These are phyloP conservation scores for Bhutanitis thaidina DNA, from an alignment of 2,888 invertebrate species.

Conservation along the genomic window DNA sequence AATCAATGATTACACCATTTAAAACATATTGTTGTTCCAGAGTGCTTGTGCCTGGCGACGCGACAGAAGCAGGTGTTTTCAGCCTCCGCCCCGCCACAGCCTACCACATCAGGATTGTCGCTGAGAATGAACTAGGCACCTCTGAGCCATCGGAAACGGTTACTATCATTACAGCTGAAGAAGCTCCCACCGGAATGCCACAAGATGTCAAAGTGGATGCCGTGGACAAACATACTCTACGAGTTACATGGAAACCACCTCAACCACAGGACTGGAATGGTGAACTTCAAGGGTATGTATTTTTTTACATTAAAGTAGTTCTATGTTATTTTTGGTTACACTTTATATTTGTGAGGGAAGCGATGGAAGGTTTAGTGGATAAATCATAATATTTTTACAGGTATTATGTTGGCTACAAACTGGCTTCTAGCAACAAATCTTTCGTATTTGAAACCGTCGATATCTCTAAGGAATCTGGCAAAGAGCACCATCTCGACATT, in stretches of 20 bases:
- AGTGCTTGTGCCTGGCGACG: slow-evolving; percentile 93
- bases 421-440: slow-evolving; percentile 90
- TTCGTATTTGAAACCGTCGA: slow-evolving; percentile 95
- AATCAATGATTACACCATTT: neutral
- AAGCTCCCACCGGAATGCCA: slow-evolving; percentile 91
- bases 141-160: slow-evolving; percentile 96
- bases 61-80: slow-evolving; percentile 93
- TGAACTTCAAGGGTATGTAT: slow-evolving; percentile 82
- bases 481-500: slow-evolving; percentile 92
- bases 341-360: too few species aligned
- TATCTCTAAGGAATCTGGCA: slow-evolving; percentile 94
- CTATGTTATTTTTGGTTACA: too few species aligned
- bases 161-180: slow-evolving; percentile 96
- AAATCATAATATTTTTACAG: slow-evolving; percentile 68
- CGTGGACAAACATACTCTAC: slow-evolving; percentile 91
- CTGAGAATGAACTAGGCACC: slow-evolving; percentile 95
- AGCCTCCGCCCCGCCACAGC: slow-evolving; percentile 94
- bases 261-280: slow-evolving; percentile 95
- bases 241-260: slow-evolving; percentile 95
- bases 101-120: slow-evolving; percentile 94
- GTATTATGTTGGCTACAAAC: slow-evolving; percentile 94
- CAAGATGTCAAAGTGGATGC: slow-evolving; percentile 92
- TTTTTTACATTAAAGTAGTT: neutral
- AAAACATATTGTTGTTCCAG: slow-evolving; percentile 45
- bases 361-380: too few species aligned